phyloP scores from a whole-genome alignment of 2,797 vertebrate species.

The Brotula barbata region DNA sequence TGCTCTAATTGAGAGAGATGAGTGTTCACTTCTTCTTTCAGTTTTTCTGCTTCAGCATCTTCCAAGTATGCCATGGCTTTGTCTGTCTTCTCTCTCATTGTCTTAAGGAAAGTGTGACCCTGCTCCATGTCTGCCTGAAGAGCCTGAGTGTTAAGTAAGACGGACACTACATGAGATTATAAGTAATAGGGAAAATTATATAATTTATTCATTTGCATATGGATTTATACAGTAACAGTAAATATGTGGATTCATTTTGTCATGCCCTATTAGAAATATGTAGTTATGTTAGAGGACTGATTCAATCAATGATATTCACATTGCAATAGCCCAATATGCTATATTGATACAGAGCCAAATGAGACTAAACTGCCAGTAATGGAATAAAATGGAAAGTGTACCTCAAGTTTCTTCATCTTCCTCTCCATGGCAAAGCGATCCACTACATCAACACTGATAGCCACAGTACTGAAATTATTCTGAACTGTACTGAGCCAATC shows the following conservation, averaged over 20 bases:
- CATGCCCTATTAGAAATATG: neutral
- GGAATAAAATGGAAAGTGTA: slow-evolving; percentile 64
- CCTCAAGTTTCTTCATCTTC: slow-evolving; percentile 93
- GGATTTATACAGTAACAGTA: neutral
- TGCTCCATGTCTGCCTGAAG: slow-evolving; percentile 89
- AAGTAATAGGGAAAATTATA: neutral
- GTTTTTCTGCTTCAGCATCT: slow-evolving; percentile 77
- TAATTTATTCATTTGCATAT: no score
- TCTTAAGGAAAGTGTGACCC: slow-evolving; percentile 89
- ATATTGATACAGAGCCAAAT: neutral
- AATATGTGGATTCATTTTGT: no score
- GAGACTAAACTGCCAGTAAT: neutral
- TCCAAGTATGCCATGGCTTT: slow-evolving; percentile 83
- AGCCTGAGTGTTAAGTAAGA: slow-evolving; percentile 58
- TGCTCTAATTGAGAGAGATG: slow-evolving; percentile 81
- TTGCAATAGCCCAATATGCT: neutral
- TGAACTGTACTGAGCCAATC: slow-evolving; percentile 88
- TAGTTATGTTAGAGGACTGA: neutral
- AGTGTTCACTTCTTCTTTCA: slow-evolving; percentile 80
- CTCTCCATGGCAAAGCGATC: slow-evolving; percentile 88
- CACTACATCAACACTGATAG: slow-evolving; percentile 80
- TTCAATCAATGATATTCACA: neutral
- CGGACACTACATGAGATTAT: neutral
- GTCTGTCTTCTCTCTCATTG: slow-evolving; percentile 88
- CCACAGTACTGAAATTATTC: slow-evolving; percentile 84